A percentile compares a stretch with the other conserved stretches of the same genome.
These are phyloP conservation scores for Takifugu flavidus DNA, from an alignment of 2,113 vertebrate genomes.

Conservation along the genomic window DNA sequence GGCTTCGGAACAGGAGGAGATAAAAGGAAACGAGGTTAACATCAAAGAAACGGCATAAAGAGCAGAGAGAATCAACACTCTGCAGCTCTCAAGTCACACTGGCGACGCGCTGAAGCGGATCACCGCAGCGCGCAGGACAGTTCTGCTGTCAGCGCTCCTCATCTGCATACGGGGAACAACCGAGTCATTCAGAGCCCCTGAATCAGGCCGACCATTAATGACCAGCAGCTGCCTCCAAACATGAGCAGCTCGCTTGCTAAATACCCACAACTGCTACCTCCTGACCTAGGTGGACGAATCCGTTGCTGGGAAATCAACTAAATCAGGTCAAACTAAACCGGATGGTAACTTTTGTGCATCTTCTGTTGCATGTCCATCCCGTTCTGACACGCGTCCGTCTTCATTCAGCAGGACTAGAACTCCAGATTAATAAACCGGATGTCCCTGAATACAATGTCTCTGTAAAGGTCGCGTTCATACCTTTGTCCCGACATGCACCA, in stretches of 20 bases:
- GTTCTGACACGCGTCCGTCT: too few species aligned
- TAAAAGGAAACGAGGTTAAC: background rate
- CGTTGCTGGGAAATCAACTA: too few species aligned
- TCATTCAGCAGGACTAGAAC: too few species aligned
- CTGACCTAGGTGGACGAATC: too few species aligned
- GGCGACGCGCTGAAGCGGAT: slow-evolving; percentile 39
- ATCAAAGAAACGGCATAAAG: background rate
- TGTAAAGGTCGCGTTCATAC: too few species aligned
- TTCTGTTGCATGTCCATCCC: too few species aligned
- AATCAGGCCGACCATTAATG: slow-evolving; percentile 40
- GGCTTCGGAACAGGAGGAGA: slow-evolving; percentile 6
- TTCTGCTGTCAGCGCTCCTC: slow-evolving; percentile 26
- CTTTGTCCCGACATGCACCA: too few species aligned
- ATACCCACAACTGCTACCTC: slow-evolving; percentile 1
- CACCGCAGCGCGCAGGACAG: slow-evolving; percentile 22
- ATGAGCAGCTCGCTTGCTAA: slow-evolving; percentile 38
- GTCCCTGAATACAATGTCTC: too few species aligned
- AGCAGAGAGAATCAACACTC: slow-evolving; percentile 6
- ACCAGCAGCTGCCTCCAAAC: slow-evolving; percentile 41
- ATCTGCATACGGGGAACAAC: slow-evolving; percentile 60
- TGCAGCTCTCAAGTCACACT: slow-evolving; percentile 10
- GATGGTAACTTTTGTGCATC: too few species aligned
- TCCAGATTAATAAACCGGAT: too few species aligned
- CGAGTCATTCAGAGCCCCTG: slow-evolving; percentile 52
- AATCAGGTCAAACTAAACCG: background rate